Base-by-base conservation (phyloP, 2,888 invertebrate species). In the Gonocerus acuteangulatus region DNA sequence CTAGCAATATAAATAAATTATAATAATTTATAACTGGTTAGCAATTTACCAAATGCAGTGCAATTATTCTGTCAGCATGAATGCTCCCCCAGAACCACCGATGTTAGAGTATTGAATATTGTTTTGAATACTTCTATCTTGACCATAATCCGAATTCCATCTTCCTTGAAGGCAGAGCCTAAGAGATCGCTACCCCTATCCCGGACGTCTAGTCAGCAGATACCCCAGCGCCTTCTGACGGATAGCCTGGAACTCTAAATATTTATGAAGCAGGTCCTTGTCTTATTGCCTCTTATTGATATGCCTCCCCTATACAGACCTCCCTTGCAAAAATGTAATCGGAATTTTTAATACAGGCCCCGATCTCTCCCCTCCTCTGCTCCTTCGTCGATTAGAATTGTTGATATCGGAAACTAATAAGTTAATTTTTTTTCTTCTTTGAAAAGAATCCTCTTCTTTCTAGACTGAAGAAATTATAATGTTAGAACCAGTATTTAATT, bases 201-300 rank as follows among this genome's bases (percentile, higher is more conserved):
- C n/a, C n/a, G n/a, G 42, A 4, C n/a, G 16, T 13, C n/a, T 42
- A 7, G n/a, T 42, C 16, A 16, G 42, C n/a, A 42, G 42, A 42
- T 34, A 34, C 4, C 16, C 16, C 42, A 47, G 4, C 15, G 47
- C 9, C 27, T 27, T 9, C 27, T 27, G 27, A 27, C 27, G 27
- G 4, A 27, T 9, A 27, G 4, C 39, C 22, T 27, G 49, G 49
- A 49, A 49, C 49, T 27, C 19, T 23, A 49, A 49, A 49, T 49
- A 49, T 49, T 49, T 49, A 49, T 49, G 32, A 49, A 49, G 23
- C 49, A n/a, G 13, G 49, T 47, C 47, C 47, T 47, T 49, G 49
- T 49, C 49, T 49, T 49, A 49, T 49, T 27, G 49, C 11, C 22
- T 22, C 49, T 49, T 49, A 49, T 49, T 49, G 49, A 23, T 49